Base-by-base conservation (phyloP, 2,113 vertebrate genomes). In the Phylloscopus trochilus region DNA sequence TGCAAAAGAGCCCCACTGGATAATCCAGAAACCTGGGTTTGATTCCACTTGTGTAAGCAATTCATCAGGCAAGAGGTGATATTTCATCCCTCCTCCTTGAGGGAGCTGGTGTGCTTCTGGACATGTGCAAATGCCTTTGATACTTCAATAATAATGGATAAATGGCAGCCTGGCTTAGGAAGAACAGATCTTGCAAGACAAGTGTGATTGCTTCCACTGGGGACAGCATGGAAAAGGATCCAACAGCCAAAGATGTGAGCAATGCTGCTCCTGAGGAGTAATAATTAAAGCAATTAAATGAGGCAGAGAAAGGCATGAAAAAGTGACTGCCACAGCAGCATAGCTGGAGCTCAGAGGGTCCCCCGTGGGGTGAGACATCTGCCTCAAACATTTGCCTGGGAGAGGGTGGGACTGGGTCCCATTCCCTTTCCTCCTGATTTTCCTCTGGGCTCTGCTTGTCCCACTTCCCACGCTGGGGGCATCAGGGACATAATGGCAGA, bases 1-100 rank as follows among this genome's bases (percentile, higher is more conserved):
- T 94, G 72, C 83, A 37, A 59, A 93, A 93, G 72, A 81, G 28
- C 24, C 68, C 26, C 22, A 24, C 31, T 81, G 35, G 52, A 15
- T 72, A 92, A 80, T 74, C 79, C 76, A 72, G 89, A 90, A 90
- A 78, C 60, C 56, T 68, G 76, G 64, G 37, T 63, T 77, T 81
- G 35, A 63, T 92, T 80, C 83, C 39, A 52, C 80, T 94, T 78
- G 68, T 77, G 66, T 84, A 89, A 96, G 89, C 76, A 63, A 13
- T 75, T 87, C 67, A 21, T 46, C 24, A 4, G 44, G 60, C 27
- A 51, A 39, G 66, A 76, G 47, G 67, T 49, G 64, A 13, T 73
- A 59, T 83, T 92, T 93, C 80, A 47, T 59, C 33, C 27, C 19
- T 83, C 56, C 73, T 95, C 69, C 83, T 89, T 47, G 69, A 90